Conservation (phyloP, 2,797 vertebrate genomes). For the Aphelocoma californica region DNA sequence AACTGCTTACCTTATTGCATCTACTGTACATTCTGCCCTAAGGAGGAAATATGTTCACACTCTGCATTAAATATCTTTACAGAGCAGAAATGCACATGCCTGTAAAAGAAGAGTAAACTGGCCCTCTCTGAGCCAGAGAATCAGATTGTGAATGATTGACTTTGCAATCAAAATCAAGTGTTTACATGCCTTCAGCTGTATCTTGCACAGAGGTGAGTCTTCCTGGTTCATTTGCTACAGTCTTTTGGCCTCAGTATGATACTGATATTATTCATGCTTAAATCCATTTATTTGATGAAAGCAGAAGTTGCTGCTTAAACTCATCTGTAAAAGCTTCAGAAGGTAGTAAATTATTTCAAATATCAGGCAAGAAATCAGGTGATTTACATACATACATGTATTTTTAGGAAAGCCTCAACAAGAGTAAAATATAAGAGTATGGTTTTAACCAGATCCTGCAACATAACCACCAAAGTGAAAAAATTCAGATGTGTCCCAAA, state of each 20-base stretch:
- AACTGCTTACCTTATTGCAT: neutral
- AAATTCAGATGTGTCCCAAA: neutral
- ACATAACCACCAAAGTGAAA: neutral
- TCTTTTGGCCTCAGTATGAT: slow-evolving; percentile 49
- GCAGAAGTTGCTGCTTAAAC: slow-evolving; percentile 38
- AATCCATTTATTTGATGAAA: slow-evolving; percentile 46
- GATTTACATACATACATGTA: neutral
- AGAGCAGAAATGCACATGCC: neutral
- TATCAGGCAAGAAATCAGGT: slow-evolving; percentile 5
- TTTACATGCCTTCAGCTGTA: slow-evolving; percentile 42
- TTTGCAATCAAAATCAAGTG: slow-evolving; percentile 46
- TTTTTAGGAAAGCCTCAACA: neutral
- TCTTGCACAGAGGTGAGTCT: slow-evolving; percentile 54
- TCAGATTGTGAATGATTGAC: slow-evolving; percentile 34
- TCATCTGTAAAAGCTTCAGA: slow-evolving; percentile 54
- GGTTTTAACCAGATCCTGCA: neutral
- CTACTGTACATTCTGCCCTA: neutral
- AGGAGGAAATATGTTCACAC: neutral
- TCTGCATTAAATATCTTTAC: neutral
- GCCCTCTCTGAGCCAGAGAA: neutral
- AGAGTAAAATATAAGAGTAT: neutral
- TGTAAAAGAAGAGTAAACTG: neutral
- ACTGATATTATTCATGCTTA: slow-evolving; percentile 62
- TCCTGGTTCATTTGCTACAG: slow-evolving; percentile 31
- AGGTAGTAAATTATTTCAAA: slow-evolving; percentile 31